phyloP scores from a whole-genome alignment of 2,888 invertebrate species.

The Drosophila incognita region DNA sequence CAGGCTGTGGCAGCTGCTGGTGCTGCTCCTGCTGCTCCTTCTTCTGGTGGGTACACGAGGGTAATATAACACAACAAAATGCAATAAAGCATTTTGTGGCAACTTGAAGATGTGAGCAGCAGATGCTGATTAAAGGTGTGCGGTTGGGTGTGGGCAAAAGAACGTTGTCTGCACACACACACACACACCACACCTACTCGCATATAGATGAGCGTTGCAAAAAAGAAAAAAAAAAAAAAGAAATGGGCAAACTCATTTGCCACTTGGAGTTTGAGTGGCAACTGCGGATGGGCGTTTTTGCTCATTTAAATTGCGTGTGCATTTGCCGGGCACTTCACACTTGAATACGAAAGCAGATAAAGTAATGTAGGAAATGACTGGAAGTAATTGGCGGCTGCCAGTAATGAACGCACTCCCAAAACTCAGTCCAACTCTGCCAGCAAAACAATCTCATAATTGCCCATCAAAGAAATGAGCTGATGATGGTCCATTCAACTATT shows the following conservation, averaged over 20 bases:
- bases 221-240: slow-evolving; percentile 23
- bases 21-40: slow-evolving; percentile 10
- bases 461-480: slow-evolving; percentile 25
- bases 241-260: slow-evolving; percentile 75
- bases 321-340: slow-evolving; percentile 76
- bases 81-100: slow-evolving; percentile 82
- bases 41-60: slow-evolving; percentile 62
- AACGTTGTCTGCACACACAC: slow-evolving; percentile 11
- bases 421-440: slow-evolving; percentile 1
- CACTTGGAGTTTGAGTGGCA: slow-evolving; percentile 58
- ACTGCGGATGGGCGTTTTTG: slow-evolving; percentile 36
- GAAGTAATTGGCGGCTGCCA: slow-evolving; percentile 72
- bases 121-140: slow-evolving; percentile 82
- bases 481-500: neutral
- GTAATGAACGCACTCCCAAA: slow-evolving; percentile 53
- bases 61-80: slow-evolving; percentile 82
- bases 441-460: slow-evolving; percentile 48
- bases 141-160: slow-evolving; percentile 52
- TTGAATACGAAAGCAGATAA: slow-evolving; percentile 80
- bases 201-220: slow-evolving; percentile 50
- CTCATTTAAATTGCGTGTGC: slow-evolving; percentile 80
- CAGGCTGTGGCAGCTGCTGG: slow-evolving; percentile 62
- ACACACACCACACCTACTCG: slow-evolving; percentile 29
- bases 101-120: slow-evolving; percentile 82
- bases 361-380: slow-evolving; percentile 71